These are phyloP conservation scores for Caenorhabditis plicata DNA, from an alignment of 2,888 invertebrate genomes.

Conservation along the genomic window DNA sequence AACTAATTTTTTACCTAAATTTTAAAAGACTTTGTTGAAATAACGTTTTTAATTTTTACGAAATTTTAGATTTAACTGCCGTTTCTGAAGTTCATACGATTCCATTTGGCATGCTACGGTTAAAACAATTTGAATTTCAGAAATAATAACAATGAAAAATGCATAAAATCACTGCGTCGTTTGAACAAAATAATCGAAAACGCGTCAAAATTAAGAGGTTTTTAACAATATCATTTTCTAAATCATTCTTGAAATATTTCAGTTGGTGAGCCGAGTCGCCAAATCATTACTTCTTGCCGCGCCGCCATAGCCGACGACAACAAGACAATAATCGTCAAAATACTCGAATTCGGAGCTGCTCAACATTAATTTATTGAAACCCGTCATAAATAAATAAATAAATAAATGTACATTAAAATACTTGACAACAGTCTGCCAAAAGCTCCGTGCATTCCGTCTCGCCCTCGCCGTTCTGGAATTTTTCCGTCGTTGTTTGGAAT, in stretches of 20 bases:
- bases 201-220: conserved; percentile 39
- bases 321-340: conserved; percentile 45
- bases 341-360: conserved; percentile 44
- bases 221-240: background rate
- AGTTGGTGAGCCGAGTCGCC: conserved; percentile 54
- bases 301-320: conserved; percentile 58
- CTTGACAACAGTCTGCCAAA: conserved; percentile 44
- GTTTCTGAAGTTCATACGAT: too few relatives aligned
- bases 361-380: conserved; percentile 3
- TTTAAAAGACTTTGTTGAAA: too few relatives aligned
- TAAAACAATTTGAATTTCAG: conserved; percentile 10
- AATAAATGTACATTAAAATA: conserved; percentile 23
- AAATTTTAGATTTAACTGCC: too few relatives aligned
- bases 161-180: conserved; percentile 39
- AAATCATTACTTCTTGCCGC: conserved; percentile 55
- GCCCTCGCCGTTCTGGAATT: conserved; percentile 48
- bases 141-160: conserved; percentile 41
- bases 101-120: too few relatives aligned
- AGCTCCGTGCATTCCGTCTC: conserved; percentile 49
- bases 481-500: conserved; percentile 45
- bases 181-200: conserved; percentile 50
- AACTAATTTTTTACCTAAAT: too few relatives aligned
- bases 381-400: background rate
- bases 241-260: conserved; percentile 13
- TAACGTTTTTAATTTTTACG: too few relatives aligned